A percentile compares a stretch with the other conserved stretches of the same genome.
Conservation (phyloP, 2,113 vertebrate genomes). For the Ranitomeya imitator region DNA sequence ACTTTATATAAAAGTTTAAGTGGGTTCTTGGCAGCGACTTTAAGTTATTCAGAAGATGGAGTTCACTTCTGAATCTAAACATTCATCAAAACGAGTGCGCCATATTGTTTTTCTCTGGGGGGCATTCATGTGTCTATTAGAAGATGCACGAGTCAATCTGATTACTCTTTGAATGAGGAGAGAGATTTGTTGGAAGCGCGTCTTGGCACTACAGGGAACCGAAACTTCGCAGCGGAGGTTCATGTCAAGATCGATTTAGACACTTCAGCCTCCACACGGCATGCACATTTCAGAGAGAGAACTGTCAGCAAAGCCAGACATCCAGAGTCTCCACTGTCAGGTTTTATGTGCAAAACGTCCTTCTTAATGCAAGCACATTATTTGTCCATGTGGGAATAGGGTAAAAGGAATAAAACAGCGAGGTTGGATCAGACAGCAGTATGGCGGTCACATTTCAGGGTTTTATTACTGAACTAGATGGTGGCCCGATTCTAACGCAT, state of each 20-base stretch:
- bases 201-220: conserved; percentile 22
- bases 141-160: conserved; percentile 28
- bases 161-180: conserved; percentile 30
- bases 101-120: conserved; percentile 17
- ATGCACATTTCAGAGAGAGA: conserved; percentile 11
- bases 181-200: conserved; percentile 31
- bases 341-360: background rate
- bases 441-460: background rate
- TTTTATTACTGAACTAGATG: no score
- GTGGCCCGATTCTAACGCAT: no score
- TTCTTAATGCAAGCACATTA: background rate
- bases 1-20: background rate
- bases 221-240: background rate
- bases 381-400: background rate
- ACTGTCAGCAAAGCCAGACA: background rate
- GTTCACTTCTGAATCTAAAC: background rate
- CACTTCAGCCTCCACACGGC: conserved; percentile 24
- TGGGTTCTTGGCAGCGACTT: background rate
- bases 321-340: background rate
- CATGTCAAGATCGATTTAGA: conserved; percentile 40
- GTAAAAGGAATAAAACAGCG: background rate
- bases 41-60: background rate
- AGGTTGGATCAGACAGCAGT: background rate
- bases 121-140: conserved; percentile 2
- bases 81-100: background rate